Evolutionary conservation across 2,797 vertebrate genomes (phyloP).

Genomic region (Chelidonichthys spinosus): DNA sequence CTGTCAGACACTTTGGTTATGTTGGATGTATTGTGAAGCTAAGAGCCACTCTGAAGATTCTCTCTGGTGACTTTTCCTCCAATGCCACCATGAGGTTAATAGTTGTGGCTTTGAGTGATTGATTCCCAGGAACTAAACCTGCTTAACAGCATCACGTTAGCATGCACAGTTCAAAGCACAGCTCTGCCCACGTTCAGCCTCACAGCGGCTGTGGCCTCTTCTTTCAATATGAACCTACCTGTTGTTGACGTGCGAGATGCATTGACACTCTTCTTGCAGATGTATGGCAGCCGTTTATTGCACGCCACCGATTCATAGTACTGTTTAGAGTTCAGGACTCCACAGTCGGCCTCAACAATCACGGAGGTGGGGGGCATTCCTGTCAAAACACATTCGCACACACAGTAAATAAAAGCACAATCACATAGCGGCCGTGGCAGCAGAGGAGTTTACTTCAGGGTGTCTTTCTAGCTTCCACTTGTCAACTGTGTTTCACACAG

Average conservation of each 20-base stretch:
- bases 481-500: neutral
- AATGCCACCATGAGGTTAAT: too few species aligned
- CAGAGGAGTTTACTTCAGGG: neutral
- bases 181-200: neutral
- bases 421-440: neutral
- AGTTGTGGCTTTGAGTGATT: neutral
- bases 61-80: too few species aligned
- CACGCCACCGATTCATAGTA: constrained; percentile 86
- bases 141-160: neutral
- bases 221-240: constrained; percentile 75
- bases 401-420: neutral
- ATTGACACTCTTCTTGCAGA: constrained; percentile 90
- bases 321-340: constrained; percentile 81
- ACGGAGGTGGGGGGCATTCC: constrained; percentile 73
- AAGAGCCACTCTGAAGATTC: neutral
- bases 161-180: neutral
- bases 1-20: neutral
- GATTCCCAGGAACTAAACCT: neutral
- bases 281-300: constrained; percentile 86
- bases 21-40: neutral
- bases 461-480: neutral
- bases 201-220: neutral
- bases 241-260: constrained; percentile 53
- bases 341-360: constrained; percentile 86
- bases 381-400: constrained; percentile 59